Conservation (phyloP, 2,113 vertebrate genomes). For the Ivindomyrus marchei region DNA sequence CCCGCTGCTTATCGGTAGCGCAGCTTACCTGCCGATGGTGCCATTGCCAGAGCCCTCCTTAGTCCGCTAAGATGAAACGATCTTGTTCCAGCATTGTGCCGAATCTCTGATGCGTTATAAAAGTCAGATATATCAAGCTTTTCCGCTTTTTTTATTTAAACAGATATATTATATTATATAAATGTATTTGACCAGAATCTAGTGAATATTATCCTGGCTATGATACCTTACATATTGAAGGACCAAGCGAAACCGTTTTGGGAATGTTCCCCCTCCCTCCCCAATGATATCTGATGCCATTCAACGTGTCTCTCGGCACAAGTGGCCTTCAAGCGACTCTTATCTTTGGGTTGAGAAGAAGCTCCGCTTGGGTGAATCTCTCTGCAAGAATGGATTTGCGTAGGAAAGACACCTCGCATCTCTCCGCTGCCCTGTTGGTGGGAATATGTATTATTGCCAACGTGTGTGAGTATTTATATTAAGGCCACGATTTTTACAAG, state of each 20-base stretch:
- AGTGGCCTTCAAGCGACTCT: slow-evolving; percentile 26
- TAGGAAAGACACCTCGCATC: slow-evolving; percentile 43
- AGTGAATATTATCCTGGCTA: neutral
- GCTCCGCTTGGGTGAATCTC: slow-evolving; percentile 36
- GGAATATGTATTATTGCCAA: slow-evolving; percentile 31
- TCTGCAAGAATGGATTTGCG: slow-evolving; percentile 58
- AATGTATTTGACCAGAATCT: neutral
- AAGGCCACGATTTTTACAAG: neutral
- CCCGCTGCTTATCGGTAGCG: neutral
- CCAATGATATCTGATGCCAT: neutral
- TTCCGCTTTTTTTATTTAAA: neutral
- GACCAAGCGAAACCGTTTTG: neutral
- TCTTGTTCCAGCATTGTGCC: neutral
- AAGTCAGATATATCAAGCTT: neutral
- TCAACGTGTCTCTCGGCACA: slow-evolving; percentile 22
- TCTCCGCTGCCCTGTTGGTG: slow-evolving; percentile 24
- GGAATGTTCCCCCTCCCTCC: neutral
- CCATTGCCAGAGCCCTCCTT: neutral
- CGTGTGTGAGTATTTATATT: slow-evolving; percentile 45
- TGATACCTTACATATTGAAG: neutral
- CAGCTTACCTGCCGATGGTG: slow-evolving; percentile 5
- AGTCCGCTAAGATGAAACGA: neutral
- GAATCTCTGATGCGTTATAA: slow-evolving; percentile 1
- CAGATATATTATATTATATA: neutral
- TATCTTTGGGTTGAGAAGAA: slow-evolving; percentile 25